Evolutionary conservation across 2,113 vertebrate species (phyloP).

Genomic region (Solea solea): DNA sequence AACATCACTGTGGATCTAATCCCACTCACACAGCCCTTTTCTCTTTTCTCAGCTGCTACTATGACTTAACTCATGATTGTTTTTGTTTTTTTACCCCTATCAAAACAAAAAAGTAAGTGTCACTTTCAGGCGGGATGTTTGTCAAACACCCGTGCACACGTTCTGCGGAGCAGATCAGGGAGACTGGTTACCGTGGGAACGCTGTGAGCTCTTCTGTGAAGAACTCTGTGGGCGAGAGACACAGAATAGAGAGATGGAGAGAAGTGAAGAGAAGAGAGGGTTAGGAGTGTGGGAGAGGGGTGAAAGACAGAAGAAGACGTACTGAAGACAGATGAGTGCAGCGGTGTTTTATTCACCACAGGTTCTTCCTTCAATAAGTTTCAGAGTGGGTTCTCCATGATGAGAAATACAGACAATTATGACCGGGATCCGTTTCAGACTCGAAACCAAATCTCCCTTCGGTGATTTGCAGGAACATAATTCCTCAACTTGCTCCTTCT

Average conservation of each 20-base stretch:
- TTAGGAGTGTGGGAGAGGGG: slow-evolving; percentile 64
- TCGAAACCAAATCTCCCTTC: slow-evolving; percentile 16
- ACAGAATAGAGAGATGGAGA: slow-evolving; percentile 65
- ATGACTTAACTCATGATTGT: slow-evolving; percentile 35
- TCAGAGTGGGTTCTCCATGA: not conserved
- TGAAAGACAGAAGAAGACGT: slow-evolving; percentile 60
- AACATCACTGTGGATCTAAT: slow-evolving; percentile 29
- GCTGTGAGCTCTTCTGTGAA: slow-evolving; percentile 75
- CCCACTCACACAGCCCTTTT: not conserved
- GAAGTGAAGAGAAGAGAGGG: slow-evolving; percentile 52
- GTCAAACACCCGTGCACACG: slow-evolving; percentile 56
- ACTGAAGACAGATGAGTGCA: slow-evolving; percentile 26
- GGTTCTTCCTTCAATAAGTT: slow-evolving; percentile 20
- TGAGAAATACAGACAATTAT: too few species aligned
- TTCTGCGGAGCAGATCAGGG: slow-evolving; percentile 57
- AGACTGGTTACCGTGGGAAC: slow-evolving; percentile 81
- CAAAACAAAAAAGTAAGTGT: slow-evolving; percentile 43
- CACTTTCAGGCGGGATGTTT: slow-evolving; percentile 65
- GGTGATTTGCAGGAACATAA: slow-evolving; percentile 23
- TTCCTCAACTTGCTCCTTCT: slow-evolving; percentile 38
- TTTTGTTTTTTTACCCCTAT: slow-evolving; percentile 16
- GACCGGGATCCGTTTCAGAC: slow-evolving; percentile 21
- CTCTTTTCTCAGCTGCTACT: slow-evolving; percentile 14
- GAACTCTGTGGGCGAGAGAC: slow-evolving; percentile 81
- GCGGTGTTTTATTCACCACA: not conserved